Percentiles rank a stretch among this genome's conserved stretches.
Conservation (phyloP, 2,888 invertebrate genomes). For the Hypercompe scribonia region DNA sequence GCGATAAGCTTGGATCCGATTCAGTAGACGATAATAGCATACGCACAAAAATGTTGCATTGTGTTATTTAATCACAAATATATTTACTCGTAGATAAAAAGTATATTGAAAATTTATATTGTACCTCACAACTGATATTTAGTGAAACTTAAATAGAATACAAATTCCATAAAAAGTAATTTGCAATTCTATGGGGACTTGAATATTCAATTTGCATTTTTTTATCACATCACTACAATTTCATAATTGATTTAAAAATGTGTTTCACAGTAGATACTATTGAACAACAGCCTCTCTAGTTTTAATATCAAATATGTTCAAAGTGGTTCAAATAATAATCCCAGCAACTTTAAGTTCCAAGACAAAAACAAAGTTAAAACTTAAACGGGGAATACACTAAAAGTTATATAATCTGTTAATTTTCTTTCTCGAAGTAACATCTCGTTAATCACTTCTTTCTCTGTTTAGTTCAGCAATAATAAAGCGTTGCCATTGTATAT, state of each 20-base stretch:
- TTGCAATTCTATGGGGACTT: not conserved
- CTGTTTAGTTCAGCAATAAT: not conserved
- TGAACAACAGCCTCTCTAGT: not conserved
- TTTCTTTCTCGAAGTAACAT: not conserved
- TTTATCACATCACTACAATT: too few species aligned
- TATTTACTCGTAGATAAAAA: too few species aligned
- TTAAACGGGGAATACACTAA: not conserved
- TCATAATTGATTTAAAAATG: not conserved
- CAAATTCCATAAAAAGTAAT: not conserved
- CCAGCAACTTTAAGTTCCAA: not conserved
- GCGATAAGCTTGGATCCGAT: not conserved
- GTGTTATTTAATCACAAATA: not conserved
- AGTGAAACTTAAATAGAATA: not conserved
- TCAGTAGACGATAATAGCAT: too few species aligned
- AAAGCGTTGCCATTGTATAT: not conserved
- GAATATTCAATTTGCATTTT: not conserved
- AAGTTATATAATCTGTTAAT: not conserved
- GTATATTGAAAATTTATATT: not conserved
- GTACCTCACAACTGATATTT: not conserved
- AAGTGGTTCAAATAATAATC: not conserved
- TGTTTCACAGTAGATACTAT: not conserved
- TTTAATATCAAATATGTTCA: not conserved
- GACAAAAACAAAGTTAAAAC: not conserved
- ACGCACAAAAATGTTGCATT: not conserved
- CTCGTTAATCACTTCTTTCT: conserved; percentile 1